Conservation (phyloP, 2,797 vertebrate species). For the Clarias laeviceps region DNA sequence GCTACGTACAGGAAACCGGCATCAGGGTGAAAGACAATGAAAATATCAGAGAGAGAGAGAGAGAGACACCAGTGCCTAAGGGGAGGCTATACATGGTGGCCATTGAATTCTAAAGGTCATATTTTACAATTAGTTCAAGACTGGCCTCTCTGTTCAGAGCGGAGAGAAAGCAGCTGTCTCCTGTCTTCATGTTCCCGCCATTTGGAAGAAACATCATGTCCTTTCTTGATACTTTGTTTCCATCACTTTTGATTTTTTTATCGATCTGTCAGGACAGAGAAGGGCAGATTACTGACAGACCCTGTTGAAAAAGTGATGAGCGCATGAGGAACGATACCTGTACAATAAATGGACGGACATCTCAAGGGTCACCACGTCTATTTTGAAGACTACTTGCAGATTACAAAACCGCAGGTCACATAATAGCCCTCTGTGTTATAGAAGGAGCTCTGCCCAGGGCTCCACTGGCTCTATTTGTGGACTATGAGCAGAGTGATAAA, state of each 20-base stretch:
- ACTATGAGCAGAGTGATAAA: constrained; percentile 6
- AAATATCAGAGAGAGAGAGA: not conserved
- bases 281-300: not conserved
- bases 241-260: not conserved
- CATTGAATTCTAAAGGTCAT: constrained; percentile 42
- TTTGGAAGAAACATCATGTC: not conserved
- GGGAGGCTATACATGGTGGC: constrained; percentile 20
- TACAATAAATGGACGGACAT: not conserved
- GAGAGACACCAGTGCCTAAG: not conserved
- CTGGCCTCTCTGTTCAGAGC: constrained; percentile 1
- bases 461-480: not conserved
- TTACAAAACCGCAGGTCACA: not conserved
- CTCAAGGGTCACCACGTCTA: not conserved
- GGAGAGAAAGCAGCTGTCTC: constrained; percentile 5
- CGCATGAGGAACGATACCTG: not conserved
- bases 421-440: not conserved
- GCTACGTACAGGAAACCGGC: not conserved
- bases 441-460: not conserved
- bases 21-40: not conserved
- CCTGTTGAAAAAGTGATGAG: not conserved
- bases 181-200: not conserved
- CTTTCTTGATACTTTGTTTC: constrained; percentile 1
- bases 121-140: constrained; percentile 37
- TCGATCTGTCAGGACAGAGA: not conserved
- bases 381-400: not conserved